Evolutionary conservation across 1,140 invertebrate genomes (phyloP).

Genomic region (Trichonephila clavipes): DNA sequence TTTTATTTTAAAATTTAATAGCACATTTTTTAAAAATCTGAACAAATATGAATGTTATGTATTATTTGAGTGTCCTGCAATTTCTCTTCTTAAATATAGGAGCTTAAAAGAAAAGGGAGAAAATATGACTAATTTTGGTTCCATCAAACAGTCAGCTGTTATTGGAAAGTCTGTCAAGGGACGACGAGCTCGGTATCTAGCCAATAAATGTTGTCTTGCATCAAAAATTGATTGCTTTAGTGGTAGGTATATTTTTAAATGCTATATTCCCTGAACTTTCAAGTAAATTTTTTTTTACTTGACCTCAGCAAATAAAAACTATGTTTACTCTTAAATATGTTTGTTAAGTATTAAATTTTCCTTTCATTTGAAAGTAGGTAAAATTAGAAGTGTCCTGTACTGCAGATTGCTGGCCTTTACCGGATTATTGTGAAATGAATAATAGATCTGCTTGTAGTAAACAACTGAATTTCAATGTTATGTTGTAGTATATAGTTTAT

Average conservation of each 20-base stretch:
- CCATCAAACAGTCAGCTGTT: slow-evolving; percentile 98
- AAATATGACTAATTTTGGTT: slow-evolving; percentile 99
- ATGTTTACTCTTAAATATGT: not conserved
- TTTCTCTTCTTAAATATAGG: slow-evolving; percentile 81
- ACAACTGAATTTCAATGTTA: too few relatives aligned
- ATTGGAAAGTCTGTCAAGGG: slow-evolving; percentile 96
- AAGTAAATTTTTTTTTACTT: not conserved
- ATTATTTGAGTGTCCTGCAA: too few relatives aligned
- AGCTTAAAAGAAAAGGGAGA: slow-evolving; percentile 93
- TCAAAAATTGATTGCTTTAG: slow-evolving; percentile 98
- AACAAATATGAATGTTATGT: too few relatives aligned
- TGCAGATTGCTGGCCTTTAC: too few relatives aligned
- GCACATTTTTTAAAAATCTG: too few relatives aligned
- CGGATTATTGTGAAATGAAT: too few relatives aligned
- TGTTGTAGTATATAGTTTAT: too few relatives aligned
- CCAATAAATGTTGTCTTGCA: slow-evolving; percentile 99
- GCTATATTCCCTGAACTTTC: not conserved
- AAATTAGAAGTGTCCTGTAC: not conserved
- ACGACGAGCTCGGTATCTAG: slow-evolving; percentile 92
- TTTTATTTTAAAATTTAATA: too few relatives aligned
- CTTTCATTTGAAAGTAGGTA: not conserved
- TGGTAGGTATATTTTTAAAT: slow-evolving; percentile 81
- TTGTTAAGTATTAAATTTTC: not conserved
- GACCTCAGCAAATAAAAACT: not conserved
- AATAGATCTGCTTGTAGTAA: too few relatives aligned